A percentile compares a stretch with the other conserved stretches of the same genome.
Evolutionary conservation across 2,888 invertebrate species (phyloP).

Genomic region (Andrena camellia): DNA sequence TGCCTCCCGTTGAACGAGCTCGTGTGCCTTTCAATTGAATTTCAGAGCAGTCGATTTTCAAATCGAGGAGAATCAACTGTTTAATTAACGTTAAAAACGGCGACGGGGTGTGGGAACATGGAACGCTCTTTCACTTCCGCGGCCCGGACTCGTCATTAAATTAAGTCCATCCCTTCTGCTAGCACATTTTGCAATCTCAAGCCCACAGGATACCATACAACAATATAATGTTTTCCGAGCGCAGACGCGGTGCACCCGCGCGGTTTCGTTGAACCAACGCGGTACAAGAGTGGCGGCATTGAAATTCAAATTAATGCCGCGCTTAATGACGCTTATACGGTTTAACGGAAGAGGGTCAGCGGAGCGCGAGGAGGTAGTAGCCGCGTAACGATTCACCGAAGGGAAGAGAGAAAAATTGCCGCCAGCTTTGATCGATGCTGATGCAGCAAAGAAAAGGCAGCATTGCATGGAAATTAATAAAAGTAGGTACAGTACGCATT

Average conservation of each 20-base stretch:
- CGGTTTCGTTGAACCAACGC: not conserved
- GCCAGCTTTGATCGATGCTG: conserved; percentile 19
- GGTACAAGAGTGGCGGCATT: conserved; percentile 55
- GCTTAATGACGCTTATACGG: conserved; percentile 66
- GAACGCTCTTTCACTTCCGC: no score
- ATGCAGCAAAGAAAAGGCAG: not conserved
- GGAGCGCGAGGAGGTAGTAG: conserved; percentile 3
- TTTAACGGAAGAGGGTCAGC: conserved; percentile 24
- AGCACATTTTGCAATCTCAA: no score
- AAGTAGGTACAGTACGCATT: conserved; percentile 27
- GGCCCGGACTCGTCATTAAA: no score
- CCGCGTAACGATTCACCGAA: conserved; percentile 27
- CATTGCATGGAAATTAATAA: not conserved
- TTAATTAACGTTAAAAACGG: no score
- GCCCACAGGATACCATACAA: no score
- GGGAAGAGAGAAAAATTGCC: conserved; percentile 9
- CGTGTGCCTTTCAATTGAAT: not conserved
- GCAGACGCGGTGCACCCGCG: not conserved
- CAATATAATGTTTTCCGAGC: conserved; percentile 1
- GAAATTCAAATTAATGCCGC: conserved; percentile 66
- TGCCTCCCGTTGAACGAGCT: not conserved
- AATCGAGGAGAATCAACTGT: not conserved
- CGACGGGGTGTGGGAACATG: no score
- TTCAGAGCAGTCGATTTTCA: conserved; percentile 13
- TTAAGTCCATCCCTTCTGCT: no score